Evolutionary conservation across 2,113 vertebrate species (phyloP), one percentile per base, ranked within the genome.

Genomic region (Pelvicachromis taeniatus): DNA sequence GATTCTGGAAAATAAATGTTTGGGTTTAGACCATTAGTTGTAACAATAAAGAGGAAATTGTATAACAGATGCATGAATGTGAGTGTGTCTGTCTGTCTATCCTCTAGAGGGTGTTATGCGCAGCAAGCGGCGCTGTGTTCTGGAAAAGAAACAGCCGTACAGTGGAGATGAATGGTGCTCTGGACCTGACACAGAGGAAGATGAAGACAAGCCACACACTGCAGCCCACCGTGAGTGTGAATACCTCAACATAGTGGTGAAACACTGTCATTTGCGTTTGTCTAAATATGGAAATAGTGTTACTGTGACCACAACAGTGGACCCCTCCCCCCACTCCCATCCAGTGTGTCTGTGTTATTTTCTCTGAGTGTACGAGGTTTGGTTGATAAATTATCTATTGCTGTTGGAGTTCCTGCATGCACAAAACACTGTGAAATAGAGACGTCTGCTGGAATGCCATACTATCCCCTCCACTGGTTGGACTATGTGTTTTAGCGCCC

Each of bases 91-190:
- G n/a, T 63, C 56, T 84, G 1, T 80, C 33, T 81, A 2, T 92
- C 84, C 86, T 92, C 77, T 55, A 93, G 97, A 98, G 90, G 96
- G 97, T 84, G 97, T 97, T 77, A 97, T 97, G 70, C 97, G 99
- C 16, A 98, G 97, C 82, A 99, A 99, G 93, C 95, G 99, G 2
- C 97, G 98, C 21, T 99, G 99, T 21, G 99, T 99, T 85, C 94
- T 99, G 95, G 98, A 99, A 84, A 96, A 97, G 95, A 99, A 99
- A 89, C 98, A 99, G 95, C 98, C 98, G 0, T 99, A 99, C 91
- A 99, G 99, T 0, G 99, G 99, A 40, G 99, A 99, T 85, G 99
- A 99, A 85, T 99, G 99, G 99, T 99, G 98, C 92, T 99, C 99
- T 2, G 99, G 98, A 11, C 97, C 97, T 0, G 98, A 99, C 94